Evolutionary conservation across 2,888 invertebrate species (phyloP).

Genomic region (Caenorhabditis panamensis): DNA sequence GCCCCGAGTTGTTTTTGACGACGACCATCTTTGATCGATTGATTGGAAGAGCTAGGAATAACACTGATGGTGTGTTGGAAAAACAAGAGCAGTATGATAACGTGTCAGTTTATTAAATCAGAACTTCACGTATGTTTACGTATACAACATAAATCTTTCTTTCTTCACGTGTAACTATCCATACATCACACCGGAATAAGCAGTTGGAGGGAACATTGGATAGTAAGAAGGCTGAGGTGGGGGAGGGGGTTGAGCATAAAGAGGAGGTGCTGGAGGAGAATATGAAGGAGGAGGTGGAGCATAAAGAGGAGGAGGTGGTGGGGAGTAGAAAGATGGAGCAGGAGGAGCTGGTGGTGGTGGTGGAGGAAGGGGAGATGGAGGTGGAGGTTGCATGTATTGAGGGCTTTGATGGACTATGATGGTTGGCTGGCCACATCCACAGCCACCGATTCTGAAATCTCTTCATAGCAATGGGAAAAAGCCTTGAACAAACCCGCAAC

Average conservation of each 20-base stretch:
- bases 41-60: too few relatives aligned
- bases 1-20: too few relatives aligned
- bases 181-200: slow-evolving; percentile 31
- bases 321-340: neutral
- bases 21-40: too few relatives aligned
- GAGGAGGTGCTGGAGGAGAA: slow-evolving; percentile 31
- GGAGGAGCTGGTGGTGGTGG: slow-evolving; percentile 27
- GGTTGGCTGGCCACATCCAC: slow-evolving; percentile 59
- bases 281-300: too few relatives aligned
- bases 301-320: slow-evolving; percentile 21
- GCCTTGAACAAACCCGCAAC: slow-evolving; percentile 36
- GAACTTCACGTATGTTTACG: too few relatives aligned
- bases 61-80: too few relatives aligned
- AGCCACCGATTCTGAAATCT: slow-evolving; percentile 44
- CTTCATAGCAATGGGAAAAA: neutral
- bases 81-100: too few relatives aligned
- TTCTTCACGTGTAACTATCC: too few relatives aligned
- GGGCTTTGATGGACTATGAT: slow-evolving; percentile 52
- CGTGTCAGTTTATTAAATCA: too few relatives aligned
- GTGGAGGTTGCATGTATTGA: slow-evolving; percentile 26
- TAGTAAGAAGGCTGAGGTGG: slow-evolving; percentile 13
- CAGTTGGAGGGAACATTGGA: slow-evolving; percentile 22
- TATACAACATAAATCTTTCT: too few relatives aligned
- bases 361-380: slow-evolving; percentile 17
- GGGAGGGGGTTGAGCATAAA: slow-evolving; percentile 6